Evolutionary conservation across 2,888 invertebrate genomes (phyloP).

Genomic region (Mythimna impura): DNA sequence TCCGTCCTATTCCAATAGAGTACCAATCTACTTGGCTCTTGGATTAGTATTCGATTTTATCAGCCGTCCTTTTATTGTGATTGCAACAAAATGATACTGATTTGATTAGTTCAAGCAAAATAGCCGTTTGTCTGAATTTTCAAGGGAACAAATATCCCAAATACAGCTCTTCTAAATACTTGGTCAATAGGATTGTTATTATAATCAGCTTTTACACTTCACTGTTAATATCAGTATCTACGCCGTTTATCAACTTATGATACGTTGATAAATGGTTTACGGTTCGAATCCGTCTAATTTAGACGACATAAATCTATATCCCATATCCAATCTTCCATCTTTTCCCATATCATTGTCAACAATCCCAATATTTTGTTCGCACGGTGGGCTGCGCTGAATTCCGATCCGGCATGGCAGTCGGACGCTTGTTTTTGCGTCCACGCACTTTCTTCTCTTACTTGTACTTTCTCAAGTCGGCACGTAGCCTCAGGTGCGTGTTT

Average conservation of each 20-base stretch:
- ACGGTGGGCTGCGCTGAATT: slow-evolving; percentile 74
- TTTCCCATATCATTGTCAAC: slow-evolving; percentile 27
- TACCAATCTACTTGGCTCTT: slow-evolving; percentile 20
- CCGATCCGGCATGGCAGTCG: slow-evolving; percentile 72
- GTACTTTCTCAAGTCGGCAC: slow-evolving; percentile 82
- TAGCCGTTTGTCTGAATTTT: background rate
- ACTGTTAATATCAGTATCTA: background rate
- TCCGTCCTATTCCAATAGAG: slow-evolving; percentile 12
- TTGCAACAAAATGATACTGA: slow-evolving; percentile 9
- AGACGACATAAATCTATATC: slow-evolving; percentile 4
- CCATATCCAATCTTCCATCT: slow-evolving; percentile 2
- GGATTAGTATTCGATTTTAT: slow-evolving; percentile 38
- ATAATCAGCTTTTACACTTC: background rate
- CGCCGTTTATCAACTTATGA: background rate
- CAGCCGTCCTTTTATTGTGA: slow-evolving; percentile 26
- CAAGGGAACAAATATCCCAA: background rate
- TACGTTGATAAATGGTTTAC: no score
- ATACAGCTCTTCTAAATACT: background rate
- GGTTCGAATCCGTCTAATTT: background rate
- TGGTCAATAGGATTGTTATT: background rate
- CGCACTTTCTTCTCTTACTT: slow-evolving; percentile 86
- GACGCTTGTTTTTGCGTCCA: slow-evolving; percentile 80
- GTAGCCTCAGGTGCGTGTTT: slow-evolving; percentile 67
- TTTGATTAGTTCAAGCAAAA: slow-evolving; percentile 14
- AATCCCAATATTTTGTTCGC: slow-evolving; percentile 59